Evolutionary conservation across 2,888 invertebrate genomes (phyloP), one percentile per base, ranked within the genome.

Genomic region (Drosophila kokeensis): DNA sequence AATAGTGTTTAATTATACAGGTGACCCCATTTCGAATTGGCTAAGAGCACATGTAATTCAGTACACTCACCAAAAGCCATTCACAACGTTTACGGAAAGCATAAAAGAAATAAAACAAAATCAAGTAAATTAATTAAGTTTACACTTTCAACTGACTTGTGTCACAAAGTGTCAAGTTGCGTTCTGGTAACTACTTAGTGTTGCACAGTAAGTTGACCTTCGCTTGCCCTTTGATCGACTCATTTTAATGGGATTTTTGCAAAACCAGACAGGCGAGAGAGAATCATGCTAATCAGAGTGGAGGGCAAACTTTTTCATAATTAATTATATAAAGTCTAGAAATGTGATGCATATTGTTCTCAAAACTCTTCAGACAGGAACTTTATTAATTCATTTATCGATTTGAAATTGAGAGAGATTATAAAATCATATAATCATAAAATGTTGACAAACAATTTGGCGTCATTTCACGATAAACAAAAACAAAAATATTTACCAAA

Each of bases 211-310:
- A n/a, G 18, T 42, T 36, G 50, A n/a, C 49, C 32, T 32, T 68
- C 36, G 11, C 13, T 29, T 50, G 15, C n/a, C 66, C 57, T 60
- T 38, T n/a, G 59, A 58, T 67, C 70, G 63, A 79, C 70, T 53
- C 57, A 68, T 77, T 77, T 74, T 80, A 77, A 79, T 85, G 77
- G 68, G 77, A 83, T 77, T 83, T 88, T 83, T 52, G 69, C n/a
- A 69, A 78, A 57, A 49, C 71, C 85, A 80, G 74, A 69, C 83
- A 87, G 64, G 71, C 79, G 61, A 52, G 21, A 54, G 65, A 78
- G 59, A 76, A 42, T 62, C 50, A n/a, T 68, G 65, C 75, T 74
- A 67, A 58, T 62, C 67, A 59, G 55, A 65, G 40, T 49, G 67
- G 75, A 66, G 67, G 75, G 18, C 59, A 15, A 80, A 76, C 76